Base-by-base conservation (phyloP, 2,888 invertebrate genomes). In the Zygaena filipendulae region DNA sequence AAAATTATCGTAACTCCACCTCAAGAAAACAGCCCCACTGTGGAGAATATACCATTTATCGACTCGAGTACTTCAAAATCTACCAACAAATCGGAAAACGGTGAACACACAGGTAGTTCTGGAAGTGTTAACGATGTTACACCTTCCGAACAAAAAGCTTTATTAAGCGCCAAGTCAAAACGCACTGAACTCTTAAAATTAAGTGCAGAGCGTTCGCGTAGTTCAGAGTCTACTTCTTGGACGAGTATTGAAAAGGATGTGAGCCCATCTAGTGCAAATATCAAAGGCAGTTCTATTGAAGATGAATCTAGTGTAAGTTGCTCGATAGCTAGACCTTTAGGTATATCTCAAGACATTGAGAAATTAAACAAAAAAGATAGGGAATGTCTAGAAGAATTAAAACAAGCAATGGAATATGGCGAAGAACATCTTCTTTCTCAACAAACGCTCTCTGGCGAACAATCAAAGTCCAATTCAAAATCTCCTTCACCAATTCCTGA, bases 171-270 rank as follows among this genome's bases (percentile, higher is more conserved):
- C 1, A 82, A 80, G 40, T 75, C 70, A 3, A 77, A 72, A 47
- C 71, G 82, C 29, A 72, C 71, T 36, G 84, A 84, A 46, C 52
- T 85, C 23, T 60, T 86, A 3, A 87, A 88, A 49, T 61, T 87
- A 12, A 88, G 87, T 41, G 84, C 88, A 1, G 90, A 90, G 53
- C 86, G 89, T 34, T 91, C 91, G 1, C 81, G 86, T 41, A 91
- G 91, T 46, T 91, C 90, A 2, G 91, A 91, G 49, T 88, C 88
- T 0, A 86, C 85, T 16, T 91, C 91, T 0, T 91, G 90, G 88
- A 90, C 90, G 0, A 88, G 88, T 46, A 86, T 87, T n/a, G 88
- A 88, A 53, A 87, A 87, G 57, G 87, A 87, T 51, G 69, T 75
- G 1, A 87, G 87, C 47, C 86, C 87, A 6, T 81, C 79, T 2